phyloP scores from a whole-genome alignment of 2,113 vertebrate species.

The Heterochromis multidens region DNA sequence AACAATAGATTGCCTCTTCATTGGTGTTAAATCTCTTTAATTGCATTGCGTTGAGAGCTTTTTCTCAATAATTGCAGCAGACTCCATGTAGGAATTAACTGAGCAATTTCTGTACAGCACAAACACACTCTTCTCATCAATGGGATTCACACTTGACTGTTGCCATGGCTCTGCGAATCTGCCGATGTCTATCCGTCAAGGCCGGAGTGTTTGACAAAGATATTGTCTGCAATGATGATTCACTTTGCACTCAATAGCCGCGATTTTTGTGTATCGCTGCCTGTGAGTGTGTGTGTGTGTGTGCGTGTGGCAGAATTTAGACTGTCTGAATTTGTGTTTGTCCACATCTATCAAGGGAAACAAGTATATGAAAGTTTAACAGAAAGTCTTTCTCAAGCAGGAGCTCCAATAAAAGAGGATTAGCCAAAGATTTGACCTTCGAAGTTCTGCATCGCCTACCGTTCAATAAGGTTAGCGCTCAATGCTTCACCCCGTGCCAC shows the following conservation, averaged over 20 bases:
- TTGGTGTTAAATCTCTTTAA: constrained; percentile 8
- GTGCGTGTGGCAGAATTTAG: constrained; percentile 2
- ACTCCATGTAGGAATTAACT: constrained; percentile 38
- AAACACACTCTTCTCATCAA: constrained; percentile 43
- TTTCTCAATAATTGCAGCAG: constrained; percentile 7
- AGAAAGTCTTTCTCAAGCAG: constrained; percentile 26
- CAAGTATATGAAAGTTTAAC: constrained; percentile 64
- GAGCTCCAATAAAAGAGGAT: constrained; percentile 62
- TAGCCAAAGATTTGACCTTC: constrained; percentile 32
- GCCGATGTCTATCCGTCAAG: constrained; percentile 68
- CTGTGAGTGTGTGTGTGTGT: not conserved
- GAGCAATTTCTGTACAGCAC: constrained; percentile 51
- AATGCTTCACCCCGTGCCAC: not conserved
- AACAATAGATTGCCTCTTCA: not conserved
- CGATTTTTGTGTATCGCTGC: not conserved
- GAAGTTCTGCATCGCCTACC: not conserved
- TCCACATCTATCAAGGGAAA: constrained; percentile 41
- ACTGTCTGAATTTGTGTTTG: constrained; percentile 38
- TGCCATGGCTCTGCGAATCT: constrained; percentile 74
- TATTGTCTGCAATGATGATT: constrained; percentile 68
- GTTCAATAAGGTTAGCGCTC: not conserved
- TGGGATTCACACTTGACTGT: constrained; percentile 66
- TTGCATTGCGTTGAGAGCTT: constrained; percentile 18
- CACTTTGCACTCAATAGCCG: constrained; percentile 54
- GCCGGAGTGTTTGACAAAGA: constrained; percentile 73